Base-by-base conservation (phyloP, 2,113 vertebrate genomes). In the Ochotona curzoniae region DNA sequence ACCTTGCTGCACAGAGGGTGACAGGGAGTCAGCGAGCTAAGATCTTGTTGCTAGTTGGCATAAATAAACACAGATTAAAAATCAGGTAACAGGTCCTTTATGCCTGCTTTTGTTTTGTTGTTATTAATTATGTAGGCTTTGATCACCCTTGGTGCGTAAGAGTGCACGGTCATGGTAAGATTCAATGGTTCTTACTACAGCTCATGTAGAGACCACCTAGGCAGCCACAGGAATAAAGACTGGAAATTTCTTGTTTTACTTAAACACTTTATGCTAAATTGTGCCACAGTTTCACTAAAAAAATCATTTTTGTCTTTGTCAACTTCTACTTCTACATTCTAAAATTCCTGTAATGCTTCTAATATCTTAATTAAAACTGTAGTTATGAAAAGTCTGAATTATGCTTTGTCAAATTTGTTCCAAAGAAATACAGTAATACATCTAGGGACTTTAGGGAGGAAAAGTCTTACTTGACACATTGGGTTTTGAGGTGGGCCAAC, bases 381-480 rank as follows among this genome's bases (percentile, higher is more conserved):
- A 87, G 35, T 91, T 73, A 82, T 84, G 47, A 92, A 90, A 54
- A 49, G 18, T 78, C 7, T 38, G 15, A 90, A 51, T 76, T 81
- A 21, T 75, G 44, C 38, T 91, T 57, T 7, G 60, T 47, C 30
- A 81, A 30, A 26, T 57, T 78, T 73, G 15, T 18, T 87, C 23
- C 83, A 61, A 81, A 81, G 8, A 73, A 93, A 75, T 38, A 91
- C 60, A 28, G 6, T 18, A 66, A 70, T 73, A 38, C 2, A 54
- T 47, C 23, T 93, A 84, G 83, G 17, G 84, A 74, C 90, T 76
- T 60, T 49, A 64, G 25, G 66, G 30, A 81, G 15, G 21, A 47
- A 67, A 85, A n/a, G 6, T 83, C 9, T 75, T 30, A 78, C 15
- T 83, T 35, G 23, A 69, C 25, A 79, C 47, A 32, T 73, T 26